A percentile compares a stretch with the other conserved stretches of the same genome.
Conservation (phyloP, 2,113 vertebrate genomes). For the Osmerus mordax region DNA sequence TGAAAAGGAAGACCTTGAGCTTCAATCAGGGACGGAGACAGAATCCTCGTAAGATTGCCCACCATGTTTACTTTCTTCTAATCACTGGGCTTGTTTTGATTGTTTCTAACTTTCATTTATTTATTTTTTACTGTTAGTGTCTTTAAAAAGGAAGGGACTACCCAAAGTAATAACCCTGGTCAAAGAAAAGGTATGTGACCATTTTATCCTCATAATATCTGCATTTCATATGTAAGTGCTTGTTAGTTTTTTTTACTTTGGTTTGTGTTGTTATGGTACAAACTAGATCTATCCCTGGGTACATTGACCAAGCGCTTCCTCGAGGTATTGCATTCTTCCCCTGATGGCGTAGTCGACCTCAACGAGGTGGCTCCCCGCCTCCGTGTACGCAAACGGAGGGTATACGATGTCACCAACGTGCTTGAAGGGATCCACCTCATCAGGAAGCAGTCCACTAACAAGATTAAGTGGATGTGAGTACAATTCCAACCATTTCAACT, state of each 20-base stretch:
- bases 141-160: not conserved
- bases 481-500: not conserved
- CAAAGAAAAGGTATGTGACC: not conserved
- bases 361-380: slow-evolving; percentile 73
- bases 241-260: not conserved
- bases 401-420: slow-evolving; percentile 89
- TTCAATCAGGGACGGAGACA: not conserved
- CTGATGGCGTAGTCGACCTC: slow-evolving; percentile 80
- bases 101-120: not conserved
- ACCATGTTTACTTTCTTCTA: not conserved
- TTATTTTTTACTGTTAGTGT: not conserved
- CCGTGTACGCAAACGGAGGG: slow-evolving; percentile 77
- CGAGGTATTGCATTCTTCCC: slow-evolving; percentile 77
- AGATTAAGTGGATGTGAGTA: slow-evolving; percentile 90
- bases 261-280: not conserved
- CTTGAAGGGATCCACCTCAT: slow-evolving; percentile 82
- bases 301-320: slow-evolving; percentile 82
- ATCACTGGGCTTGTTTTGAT: not conserved
- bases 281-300: slow-evolving; percentile 78
- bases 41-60: not conserved
- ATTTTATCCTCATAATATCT: not conserved
- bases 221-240: not conserved
- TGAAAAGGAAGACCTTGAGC: slow-evolving; percentile 3
- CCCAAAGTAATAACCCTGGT: not conserved
- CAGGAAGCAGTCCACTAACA: slow-evolving; percentile 78